phyloP scores from a whole-genome alignment of 1,140 invertebrate species.

The Hylyphantes graminicola region DNA sequence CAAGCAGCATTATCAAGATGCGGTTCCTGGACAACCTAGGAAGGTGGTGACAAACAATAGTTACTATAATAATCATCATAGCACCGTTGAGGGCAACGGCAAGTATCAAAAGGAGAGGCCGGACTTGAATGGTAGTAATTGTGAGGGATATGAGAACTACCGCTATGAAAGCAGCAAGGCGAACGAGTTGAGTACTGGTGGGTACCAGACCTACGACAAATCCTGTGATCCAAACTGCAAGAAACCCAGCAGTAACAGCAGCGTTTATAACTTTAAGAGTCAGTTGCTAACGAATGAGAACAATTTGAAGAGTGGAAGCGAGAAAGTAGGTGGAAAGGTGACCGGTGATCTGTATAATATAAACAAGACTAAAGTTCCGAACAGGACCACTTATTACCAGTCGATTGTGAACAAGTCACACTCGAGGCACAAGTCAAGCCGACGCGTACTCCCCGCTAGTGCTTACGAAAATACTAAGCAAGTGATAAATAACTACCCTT shows the following conservation, averaged over 20 bases:
- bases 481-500: conserved; percentile 33
- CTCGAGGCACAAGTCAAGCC: conserved; percentile 49
- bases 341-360: conserved; percentile 11
- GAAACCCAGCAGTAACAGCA: conserved; percentile 3
- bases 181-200: conserved; percentile 6
- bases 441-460: conserved; percentile 50
- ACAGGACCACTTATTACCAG: conserved; percentile 53
- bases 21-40: conserved; percentile 13
- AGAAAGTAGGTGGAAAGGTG: conserved; percentile 21
- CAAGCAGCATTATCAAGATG: conserved; percentile 30
- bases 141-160: neutral
- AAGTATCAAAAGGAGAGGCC: too few relatives aligned
- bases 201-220: conserved; percentile 39
- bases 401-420: conserved; percentile 50
- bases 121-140: too few relatives aligned
- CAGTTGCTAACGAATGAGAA: conserved; percentile 1
- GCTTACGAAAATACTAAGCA: conserved; percentile 45
- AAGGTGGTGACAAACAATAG: conserved; percentile 12
- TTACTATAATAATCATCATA: conserved; percentile 29
- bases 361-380: conserved; percentile 37
- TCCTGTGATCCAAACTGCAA: conserved; percentile 50
- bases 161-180: conserved; percentile 3
- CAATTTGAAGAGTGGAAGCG: neutral
- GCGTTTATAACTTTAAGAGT: conserved; percentile 43
- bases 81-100: too few relatives aligned